Conservation (phyloP, 2,113 vertebrate species). For the Empidonax traillii region DNA sequence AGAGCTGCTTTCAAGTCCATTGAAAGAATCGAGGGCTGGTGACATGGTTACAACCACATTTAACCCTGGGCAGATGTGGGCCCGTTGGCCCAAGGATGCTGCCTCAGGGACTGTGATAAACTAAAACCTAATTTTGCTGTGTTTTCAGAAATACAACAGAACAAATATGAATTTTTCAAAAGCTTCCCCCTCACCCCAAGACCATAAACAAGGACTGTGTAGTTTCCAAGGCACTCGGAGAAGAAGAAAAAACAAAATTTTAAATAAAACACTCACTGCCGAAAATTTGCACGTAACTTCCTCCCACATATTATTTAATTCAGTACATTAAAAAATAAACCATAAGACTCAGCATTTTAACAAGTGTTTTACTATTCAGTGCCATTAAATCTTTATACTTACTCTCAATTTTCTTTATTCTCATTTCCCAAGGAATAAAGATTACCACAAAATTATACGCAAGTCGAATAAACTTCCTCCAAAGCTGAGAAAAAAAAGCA, state of each 20-base stretch:
- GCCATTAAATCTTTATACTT: slow-evolving; percentile 55
- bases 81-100: not conserved
- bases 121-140: not conserved
- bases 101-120: not conserved
- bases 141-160: not conserved
- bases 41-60: accelerated
- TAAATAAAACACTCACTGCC: not conserved
- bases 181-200: not conserved
- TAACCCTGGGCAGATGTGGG: not conserved
- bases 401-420: slow-evolving; percentile 99
- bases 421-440: slow-evolving; percentile 97
- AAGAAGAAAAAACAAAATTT: not conserved
- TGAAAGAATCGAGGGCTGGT: not conserved
- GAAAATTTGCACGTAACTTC: not conserved
- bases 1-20: not conserved
- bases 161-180: not conserved
- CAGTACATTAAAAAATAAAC: not conserved
- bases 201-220: not conserved
- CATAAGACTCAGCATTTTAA: not conserved
- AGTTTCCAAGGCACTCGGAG: not conserved
- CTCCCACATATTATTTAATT: not conserved
- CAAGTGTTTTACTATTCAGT: not conserved
- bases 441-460: slow-evolving; percentile 90
- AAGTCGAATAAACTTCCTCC: slow-evolving; percentile 87
- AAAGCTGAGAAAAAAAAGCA: slow-evolving; percentile 76